Evolutionary conservation across 2,797 vertebrate species (phyloP).

Genomic region (Cossypha polioptera): DNA sequence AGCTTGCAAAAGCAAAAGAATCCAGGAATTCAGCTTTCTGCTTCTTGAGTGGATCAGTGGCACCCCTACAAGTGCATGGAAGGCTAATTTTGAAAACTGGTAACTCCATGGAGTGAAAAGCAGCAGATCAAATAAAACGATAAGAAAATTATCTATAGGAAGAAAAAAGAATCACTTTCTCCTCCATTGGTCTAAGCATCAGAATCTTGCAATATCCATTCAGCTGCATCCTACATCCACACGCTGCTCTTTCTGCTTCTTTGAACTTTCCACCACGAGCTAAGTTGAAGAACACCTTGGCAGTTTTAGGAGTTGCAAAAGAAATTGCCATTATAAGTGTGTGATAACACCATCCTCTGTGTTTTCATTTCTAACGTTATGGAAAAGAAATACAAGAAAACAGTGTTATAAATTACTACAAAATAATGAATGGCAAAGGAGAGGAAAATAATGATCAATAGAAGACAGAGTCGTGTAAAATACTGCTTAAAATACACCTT

Average conservation of each 20-base stretch:
- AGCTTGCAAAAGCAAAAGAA: not conserved
- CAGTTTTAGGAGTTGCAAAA: not conserved
- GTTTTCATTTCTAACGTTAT: not conserved
- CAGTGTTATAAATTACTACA: not conserved
- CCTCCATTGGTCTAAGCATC: not conserved
- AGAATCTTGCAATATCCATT: not conserved
- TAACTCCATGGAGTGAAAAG: not conserved
- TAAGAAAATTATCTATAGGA: not conserved
- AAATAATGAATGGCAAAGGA: not conserved
- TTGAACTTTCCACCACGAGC: not conserved
- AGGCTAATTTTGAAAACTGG: not conserved
- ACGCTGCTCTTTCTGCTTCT: not conserved
- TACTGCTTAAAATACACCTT: not conserved
- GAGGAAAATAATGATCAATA: not conserved
- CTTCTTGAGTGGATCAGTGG: not conserved
- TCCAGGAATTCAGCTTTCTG: not conserved
- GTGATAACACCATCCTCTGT: not conserved
- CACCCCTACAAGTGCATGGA: not conserved
- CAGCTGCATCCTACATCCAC: not conserved
- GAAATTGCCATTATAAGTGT: not conserved
- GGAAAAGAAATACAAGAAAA: not conserved
- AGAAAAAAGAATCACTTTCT: not conserved
- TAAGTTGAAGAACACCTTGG: not conserved
- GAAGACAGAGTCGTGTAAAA: not conserved
- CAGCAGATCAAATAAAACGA: not conserved